phyloP scores from a whole-genome alignment of 2,113 vertebrate species.

The Callochromis pleurospilus region DNA sequence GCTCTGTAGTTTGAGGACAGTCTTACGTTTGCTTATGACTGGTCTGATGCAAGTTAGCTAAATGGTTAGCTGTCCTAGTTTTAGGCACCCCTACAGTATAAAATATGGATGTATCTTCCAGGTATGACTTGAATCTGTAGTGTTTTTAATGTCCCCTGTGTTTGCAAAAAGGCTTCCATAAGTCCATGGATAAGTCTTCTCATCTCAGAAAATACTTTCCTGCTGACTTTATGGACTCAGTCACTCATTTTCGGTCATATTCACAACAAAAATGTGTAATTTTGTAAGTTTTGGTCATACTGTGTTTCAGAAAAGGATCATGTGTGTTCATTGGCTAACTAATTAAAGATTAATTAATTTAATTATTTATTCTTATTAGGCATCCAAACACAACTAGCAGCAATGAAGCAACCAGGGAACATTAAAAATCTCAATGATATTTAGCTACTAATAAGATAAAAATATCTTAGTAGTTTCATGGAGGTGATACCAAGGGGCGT shows the following conservation, averaged over 20 bases:
- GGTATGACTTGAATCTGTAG: not conserved
- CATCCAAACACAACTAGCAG: not conserved
- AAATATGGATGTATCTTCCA: not conserved
- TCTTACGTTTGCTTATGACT: not conserved
- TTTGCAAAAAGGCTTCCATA: not conserved
- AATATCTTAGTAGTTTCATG: not conserved
- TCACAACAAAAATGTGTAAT: not conserved
- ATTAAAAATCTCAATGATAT: not conserved
- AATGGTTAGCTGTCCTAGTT: not conserved
- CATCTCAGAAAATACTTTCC: not conserved
- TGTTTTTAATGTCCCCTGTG: not conserved
- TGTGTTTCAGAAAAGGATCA: not conserved
- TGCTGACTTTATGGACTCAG: not conserved
- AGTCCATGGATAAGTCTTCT: not conserved
- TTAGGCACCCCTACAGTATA: not conserved
- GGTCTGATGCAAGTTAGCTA: not conserved
- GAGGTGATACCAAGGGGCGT: not conserved
- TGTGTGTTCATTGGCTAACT: not conserved
- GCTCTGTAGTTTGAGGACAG: not conserved
- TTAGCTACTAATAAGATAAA: not conserved
- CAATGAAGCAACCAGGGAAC: not conserved
- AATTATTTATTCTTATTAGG: not conserved
- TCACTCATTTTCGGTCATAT: not conserved
- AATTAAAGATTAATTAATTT: not conserved
- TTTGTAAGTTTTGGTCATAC: not conserved